Conservation (phyloP, 2,797 vertebrate species). For the Crocidura indochinensis region DNA sequence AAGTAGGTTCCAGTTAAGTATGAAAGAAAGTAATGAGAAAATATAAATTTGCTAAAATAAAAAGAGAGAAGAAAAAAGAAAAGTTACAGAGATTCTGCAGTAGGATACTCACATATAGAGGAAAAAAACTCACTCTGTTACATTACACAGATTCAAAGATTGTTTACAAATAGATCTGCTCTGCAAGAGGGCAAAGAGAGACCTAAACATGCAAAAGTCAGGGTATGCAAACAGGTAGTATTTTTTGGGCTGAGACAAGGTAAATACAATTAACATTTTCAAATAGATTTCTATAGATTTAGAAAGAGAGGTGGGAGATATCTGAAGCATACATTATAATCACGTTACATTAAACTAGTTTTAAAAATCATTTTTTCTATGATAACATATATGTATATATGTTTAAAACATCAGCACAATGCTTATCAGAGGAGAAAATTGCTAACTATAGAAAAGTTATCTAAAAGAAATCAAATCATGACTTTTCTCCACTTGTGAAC, state of each 20-base stretch:
- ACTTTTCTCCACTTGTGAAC: too few species aligned
- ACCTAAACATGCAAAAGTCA: neutral
- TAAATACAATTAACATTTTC: slow-evolving; percentile 20
- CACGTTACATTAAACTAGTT: neutral
- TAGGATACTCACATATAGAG: neutral
- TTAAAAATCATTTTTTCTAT: slow-evolving; percentile 1
- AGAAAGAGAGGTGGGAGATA: neutral
- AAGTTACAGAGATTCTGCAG: neutral
- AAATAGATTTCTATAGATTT: neutral
- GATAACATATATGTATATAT: neutral
- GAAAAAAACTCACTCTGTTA: neutral
- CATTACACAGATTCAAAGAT: neutral
- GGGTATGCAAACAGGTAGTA: neutral
- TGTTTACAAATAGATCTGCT: accelerated
- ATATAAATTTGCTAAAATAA: neutral
- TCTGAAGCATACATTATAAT: slow-evolving; percentile 7
- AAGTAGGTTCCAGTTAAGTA: neutral
- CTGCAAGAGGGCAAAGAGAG: neutral
- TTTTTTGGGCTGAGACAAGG: neutral
- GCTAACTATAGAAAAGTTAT: neutral
- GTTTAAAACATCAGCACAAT: neutral
- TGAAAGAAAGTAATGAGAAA: slow-evolving; percentile 19
- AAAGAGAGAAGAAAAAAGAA: neutral
- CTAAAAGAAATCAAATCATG: neutral
- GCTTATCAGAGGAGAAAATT: neutral